Base-by-base conservation (phyloP, 2,113 vertebrate species). In the Condylura cristata region DNA sequence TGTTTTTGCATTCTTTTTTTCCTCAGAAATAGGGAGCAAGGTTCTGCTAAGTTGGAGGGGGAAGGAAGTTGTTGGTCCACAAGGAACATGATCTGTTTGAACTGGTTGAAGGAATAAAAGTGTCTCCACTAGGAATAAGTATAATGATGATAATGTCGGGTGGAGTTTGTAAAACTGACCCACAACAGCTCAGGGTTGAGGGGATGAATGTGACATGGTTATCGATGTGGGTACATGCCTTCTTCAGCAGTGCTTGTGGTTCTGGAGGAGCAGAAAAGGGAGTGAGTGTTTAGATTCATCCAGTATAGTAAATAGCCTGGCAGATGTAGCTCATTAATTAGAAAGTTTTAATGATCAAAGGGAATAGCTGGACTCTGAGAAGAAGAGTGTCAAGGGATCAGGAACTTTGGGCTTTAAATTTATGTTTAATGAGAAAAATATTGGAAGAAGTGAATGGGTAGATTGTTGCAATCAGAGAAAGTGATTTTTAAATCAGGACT, bases 381-480 rank as follows among this genome's bases (percentile, higher is more conserved):
- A 71, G 8, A 4, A 16, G 48, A 71, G 1, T 0, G 0, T 68
- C 72, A 68, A 85, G 61, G 13, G 10, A 34, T 14, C 34, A 76
- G 24, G 46, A 24, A 81, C 28, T 11, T 30, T 51, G 37, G 34
- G 6, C 12, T 72, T 74, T 85, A 76, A 58, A 53, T 91, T 68
- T 81, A 76, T 39, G 56, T 14, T 79, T 92, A 75, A 74, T 58
- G 37, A 83, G 74, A 85, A 93, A 91, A 72, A 68, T 89, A 86
- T 58, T 53, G 22, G 20, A 93, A 78, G 44, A 68, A 79, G 41
- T 44, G 32, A 94, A 28, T 66, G 11, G 6, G 3, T 53, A 17
- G n/a, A 46, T 70, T 58, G 6, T 48, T 86, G 41, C 72, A 41
- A 30, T 75, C 9, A 63, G 51, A 72, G 7, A 71, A 58, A 13